Conservation (phyloP, 2,113 vertebrate species). For the Rhea pennata region DNA sequence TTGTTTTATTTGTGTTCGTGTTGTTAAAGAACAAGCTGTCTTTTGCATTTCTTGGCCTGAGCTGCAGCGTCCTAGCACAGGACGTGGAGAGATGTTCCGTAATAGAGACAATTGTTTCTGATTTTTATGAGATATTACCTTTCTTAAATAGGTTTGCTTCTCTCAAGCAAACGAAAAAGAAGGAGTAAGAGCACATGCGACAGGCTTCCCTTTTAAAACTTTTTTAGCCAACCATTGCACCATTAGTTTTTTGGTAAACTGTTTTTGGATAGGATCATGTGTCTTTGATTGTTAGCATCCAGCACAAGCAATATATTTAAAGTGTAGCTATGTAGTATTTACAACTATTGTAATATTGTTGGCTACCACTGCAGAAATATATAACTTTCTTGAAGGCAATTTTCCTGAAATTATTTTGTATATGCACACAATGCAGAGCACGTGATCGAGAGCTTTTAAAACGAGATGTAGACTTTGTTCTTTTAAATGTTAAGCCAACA, state of each 20-base stretch:
- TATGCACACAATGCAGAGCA: rapidly evolving
- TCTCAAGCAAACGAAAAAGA: not conserved
- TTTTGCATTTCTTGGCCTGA: not conserved
- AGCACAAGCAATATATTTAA: not conserved
- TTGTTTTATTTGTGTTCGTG: not conserved
- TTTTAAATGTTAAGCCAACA: rapidly evolving
- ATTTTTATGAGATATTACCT: not conserved
- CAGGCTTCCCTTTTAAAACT: not conserved
- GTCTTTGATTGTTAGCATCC: not conserved
- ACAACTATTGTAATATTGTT: not conserved
- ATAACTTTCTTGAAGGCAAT: not conserved
- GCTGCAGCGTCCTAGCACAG: not conserved
- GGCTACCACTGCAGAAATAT: not conserved
- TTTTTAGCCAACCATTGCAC: not conserved
- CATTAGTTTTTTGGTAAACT: not conserved
- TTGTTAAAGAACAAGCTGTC: not conserved
- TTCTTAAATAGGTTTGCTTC: not conserved
- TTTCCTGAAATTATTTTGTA: not conserved
- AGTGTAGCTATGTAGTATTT: not conserved
- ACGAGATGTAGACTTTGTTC: not conserved
- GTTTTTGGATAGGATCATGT: not conserved
- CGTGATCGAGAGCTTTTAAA: not conserved
- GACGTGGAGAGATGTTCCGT: not conserved
- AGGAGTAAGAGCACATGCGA: not conserved
- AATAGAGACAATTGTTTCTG: not conserved